These are phyloP conservation scores for Theocolax elegans DNA, from an alignment of 1,140 invertebrate genomes.

Conservation along the genomic window DNA sequence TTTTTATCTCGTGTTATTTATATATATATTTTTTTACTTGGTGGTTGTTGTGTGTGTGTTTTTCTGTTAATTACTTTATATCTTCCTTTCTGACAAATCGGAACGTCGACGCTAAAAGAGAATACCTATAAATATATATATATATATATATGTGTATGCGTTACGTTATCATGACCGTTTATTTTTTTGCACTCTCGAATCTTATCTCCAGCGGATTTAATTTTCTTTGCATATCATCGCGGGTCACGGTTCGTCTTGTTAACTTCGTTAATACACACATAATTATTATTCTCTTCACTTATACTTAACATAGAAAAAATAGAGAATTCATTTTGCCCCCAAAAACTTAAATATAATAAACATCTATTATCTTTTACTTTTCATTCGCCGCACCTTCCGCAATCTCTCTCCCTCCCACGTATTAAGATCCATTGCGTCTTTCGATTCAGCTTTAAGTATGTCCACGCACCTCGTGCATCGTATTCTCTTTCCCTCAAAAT, in stretches of 20 bases:
- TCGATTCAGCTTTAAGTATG: conserved; percentile 14
- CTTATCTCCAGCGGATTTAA: too few relatives aligned
- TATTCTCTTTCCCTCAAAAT: too few relatives aligned
- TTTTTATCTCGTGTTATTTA: not conserved
- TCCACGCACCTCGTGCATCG: too few relatives aligned
- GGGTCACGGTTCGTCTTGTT: too few relatives aligned
- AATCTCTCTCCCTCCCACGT: conserved; percentile 18
- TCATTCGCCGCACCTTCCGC: conserved; percentile 39
- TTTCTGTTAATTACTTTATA: conserved; percentile 42
- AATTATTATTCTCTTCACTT: too few relatives aligned
- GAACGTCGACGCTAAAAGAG: conserved; percentile 62
- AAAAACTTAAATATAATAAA: conserved; percentile 65
- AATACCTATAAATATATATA: conserved; percentile 66
- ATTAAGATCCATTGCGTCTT: conserved; percentile 29
- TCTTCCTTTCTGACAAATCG: conserved; percentile 50
- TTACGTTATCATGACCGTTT: conserved; percentile 58
- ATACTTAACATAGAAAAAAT: conserved; percentile 68
- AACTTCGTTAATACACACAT: too few relatives aligned
- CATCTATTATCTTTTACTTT: conserved; percentile 44
- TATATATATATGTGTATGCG: conserved; percentile 62
- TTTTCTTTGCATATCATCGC: too few relatives aligned
- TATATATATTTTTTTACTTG: not conserved
- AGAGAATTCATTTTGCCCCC: conserved; percentile 65
- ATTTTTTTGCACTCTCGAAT: too few relatives aligned
- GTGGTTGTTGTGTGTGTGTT: conserved; percentile 44